Conservation (phyloP, 2,888 invertebrate species). For the Rhimphoctona megacephalus region DNA sequence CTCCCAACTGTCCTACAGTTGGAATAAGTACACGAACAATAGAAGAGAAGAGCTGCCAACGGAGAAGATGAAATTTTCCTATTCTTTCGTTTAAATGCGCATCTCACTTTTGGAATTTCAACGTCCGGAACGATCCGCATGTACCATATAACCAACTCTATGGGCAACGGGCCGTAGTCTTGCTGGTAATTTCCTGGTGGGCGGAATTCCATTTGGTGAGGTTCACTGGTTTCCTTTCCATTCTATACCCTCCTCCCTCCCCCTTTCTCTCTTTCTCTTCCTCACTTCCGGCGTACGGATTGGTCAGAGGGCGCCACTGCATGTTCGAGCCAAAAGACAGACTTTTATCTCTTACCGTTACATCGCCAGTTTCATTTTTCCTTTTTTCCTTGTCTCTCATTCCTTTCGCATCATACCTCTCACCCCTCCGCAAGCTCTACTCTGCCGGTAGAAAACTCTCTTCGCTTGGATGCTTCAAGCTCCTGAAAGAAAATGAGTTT, state of each 20-base stretch:
- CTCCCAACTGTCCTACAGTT: not conserved
- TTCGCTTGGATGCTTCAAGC: constrained; percentile 46
- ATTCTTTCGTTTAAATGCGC: constrained; percentile 26
- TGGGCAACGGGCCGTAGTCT: constrained; percentile 37
- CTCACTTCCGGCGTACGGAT: constrained; percentile 31
- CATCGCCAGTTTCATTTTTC: constrained; percentile 35
- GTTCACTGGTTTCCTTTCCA: constrained; percentile 48
- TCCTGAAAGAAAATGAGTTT: constrained; percentile 64
- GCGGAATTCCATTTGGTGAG: constrained; percentile 64
- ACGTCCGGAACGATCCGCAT: constrained; percentile 20
- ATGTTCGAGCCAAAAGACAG: constrained; percentile 54
- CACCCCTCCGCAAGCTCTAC: constrained; percentile 18
- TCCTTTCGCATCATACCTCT: constrained; percentile 35
- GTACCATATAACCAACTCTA: constrained; percentile 24
- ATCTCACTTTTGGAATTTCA: constrained; percentile 50
- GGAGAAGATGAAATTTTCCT: constrained; percentile 27
- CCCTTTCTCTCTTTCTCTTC: constrained; percentile 34
- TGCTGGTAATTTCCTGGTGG: constrained; percentile 58
- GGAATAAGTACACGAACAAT: constrained; percentile 31
- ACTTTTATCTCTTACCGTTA: constrained; percentile 59
- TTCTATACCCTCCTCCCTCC: constrained; percentile 3
- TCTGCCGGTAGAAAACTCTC: constrained; percentile 37
- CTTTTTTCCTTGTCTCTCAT: constrained; percentile 32
- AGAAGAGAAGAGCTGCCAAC: constrained; percentile 28
- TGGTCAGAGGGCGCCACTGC: constrained; percentile 32